Evolutionary conservation across 2,888 invertebrate species (phyloP).

Genomic region (Cacoxenus indagator): DNA sequence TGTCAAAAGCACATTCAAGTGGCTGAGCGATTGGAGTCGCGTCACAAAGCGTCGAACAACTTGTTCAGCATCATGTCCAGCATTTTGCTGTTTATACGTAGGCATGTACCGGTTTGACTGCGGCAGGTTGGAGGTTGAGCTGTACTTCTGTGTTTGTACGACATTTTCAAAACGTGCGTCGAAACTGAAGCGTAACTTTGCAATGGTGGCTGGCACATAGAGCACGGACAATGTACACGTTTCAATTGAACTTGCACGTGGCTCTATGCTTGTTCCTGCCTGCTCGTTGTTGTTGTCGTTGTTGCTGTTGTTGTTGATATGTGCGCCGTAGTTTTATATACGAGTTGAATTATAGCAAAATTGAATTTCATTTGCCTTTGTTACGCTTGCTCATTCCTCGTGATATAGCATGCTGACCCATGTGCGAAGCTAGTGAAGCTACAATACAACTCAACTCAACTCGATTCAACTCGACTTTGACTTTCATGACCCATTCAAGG

Average conservation of each 20-base stretch:
- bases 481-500: constrained; percentile 3
- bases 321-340: not conserved
- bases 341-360: constrained; percentile 12
- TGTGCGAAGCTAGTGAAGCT: not conserved
- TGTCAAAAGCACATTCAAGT: not conserved
- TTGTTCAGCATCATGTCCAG: not conserved
- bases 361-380: constrained; percentile 5
- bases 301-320: not conserved
- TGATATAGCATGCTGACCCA: not conserved
- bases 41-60: not conserved
- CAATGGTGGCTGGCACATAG: too few species aligned
- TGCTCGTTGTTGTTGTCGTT: not conserved
- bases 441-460: not conserved
- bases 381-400: not conserved
- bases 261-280: not conserved
- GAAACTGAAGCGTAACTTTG: not conserved
- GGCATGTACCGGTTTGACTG: too few species aligned
- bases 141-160: not conserved
- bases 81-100: not conserved
- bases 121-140: not conserved
- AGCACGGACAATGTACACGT: not conserved
- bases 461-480: not conserved
- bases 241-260: not conserved
- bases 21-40: not conserved
- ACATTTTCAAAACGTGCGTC: not conserved